Percentiles rank a stretch among this genome's conserved stretches.
Evolutionary conservation across 2,113 vertebrate species (phyloP).

Genomic region (Ochotona curzoniae): DNA sequence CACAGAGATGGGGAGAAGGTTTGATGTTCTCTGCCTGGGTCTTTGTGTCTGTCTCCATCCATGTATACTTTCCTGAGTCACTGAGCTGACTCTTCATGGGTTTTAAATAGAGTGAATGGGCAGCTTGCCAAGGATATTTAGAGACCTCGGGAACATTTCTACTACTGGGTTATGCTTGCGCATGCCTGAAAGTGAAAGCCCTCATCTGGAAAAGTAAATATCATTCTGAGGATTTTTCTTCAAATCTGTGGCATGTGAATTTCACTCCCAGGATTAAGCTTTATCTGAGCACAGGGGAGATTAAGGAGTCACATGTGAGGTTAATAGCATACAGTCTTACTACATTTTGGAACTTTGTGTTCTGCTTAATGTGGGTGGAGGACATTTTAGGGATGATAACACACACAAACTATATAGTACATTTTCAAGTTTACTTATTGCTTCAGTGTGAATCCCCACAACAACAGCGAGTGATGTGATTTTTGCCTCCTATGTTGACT

Average conservation of each 20-base stretch:
- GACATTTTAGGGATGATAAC: neutral
- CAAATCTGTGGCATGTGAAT: neutral
- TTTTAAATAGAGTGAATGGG: conserved; percentile 59
- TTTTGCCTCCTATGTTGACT: neutral
- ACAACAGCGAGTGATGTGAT: neutral
- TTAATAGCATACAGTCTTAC: neutral
- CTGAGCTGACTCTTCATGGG: conserved; percentile 35
- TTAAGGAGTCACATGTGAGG: neutral
- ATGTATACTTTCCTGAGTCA: conserved; percentile 24
- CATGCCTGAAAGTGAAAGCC: neutral
- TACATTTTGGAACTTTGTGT: neutral
- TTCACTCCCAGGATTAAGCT: conserved; percentile 1
- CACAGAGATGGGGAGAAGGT: neutral
- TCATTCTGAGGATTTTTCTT: conserved; percentile 10
- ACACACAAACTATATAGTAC: neutral
- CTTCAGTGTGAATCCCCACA: neutral
- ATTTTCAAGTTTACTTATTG: conserved; percentile 34
- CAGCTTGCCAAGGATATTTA: neutral
- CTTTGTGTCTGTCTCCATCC: neutral
- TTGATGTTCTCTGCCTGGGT: neutral
- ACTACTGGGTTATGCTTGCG: neutral
- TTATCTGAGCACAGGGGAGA: neutral
- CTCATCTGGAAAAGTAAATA: conserved; percentile 5
- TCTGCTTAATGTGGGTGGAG: neutral
- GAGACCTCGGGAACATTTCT: conserved; percentile 19